These are phyloP conservation scores for Sitta carolinensis DNA, from an alignment of 2,797 vertebrate genomes.

Conservation along the genomic window DNA sequence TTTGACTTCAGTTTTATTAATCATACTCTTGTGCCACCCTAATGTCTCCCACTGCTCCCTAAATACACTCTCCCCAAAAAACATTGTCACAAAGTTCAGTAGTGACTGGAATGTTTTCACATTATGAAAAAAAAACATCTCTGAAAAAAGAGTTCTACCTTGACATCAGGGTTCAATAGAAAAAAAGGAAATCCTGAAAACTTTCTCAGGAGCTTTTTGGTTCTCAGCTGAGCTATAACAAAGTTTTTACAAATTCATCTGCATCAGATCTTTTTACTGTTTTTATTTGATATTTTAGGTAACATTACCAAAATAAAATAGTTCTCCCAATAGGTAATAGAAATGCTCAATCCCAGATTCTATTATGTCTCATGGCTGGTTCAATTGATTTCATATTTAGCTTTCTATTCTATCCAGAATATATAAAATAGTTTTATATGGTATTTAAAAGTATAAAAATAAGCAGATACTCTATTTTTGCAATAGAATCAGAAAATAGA, in stretches of 20 bases:
- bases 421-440: not conserved
- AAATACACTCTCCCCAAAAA: not conserved
- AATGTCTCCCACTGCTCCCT: accelerated
- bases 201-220: not conserved
- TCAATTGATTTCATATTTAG: not conserved
- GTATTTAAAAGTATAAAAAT: not conserved
- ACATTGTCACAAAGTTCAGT: not conserved
- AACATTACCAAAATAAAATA: not conserved
- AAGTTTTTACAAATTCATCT: not conserved
- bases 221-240: not conserved
- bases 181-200: not conserved
- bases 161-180: not conserved
- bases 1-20: not conserved
- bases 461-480: not conserved
- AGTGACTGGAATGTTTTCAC: not conserved
- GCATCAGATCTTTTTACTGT: not conserved
- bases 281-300: not conserved
- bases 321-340: not conserved
- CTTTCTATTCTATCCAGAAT: not conserved
- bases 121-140: not conserved
- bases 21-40: accelerated
- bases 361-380: not conserved
- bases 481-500: not conserved
- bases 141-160: not conserved
- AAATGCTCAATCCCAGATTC: not conserved